Evolutionary conservation across 2,797 vertebrate species (phyloP).

Genomic region (Ibycter americanus): DNA sequence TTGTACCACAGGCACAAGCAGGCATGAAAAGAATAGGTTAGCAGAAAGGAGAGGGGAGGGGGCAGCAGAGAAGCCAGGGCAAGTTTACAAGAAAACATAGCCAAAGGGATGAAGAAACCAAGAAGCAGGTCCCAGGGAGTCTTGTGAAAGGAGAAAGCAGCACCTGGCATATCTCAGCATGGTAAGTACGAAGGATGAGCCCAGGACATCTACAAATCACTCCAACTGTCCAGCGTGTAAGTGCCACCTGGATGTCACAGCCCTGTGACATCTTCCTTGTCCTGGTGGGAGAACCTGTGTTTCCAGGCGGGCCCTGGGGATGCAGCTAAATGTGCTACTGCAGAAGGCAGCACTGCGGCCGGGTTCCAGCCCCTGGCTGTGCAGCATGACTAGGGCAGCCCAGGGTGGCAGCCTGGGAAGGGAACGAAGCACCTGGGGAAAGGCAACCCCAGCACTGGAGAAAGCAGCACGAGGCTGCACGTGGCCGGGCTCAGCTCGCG

Average conservation of each 20-base stretch:
- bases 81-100: background rate
- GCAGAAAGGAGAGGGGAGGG: background rate
- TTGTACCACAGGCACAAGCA: background rate
- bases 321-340: background rate
- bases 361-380: background rate
- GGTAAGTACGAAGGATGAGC: background rate
- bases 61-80: background rate
- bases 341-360: fast-evolving
- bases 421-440: background rate
- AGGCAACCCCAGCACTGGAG: background rate
- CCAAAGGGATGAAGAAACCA: background rate
- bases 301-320: background rate
- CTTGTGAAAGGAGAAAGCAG: background rate
- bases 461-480: background rate
- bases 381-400: background rate
- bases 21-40: background rate
- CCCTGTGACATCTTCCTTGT: background rate
- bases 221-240: fast-evolving
- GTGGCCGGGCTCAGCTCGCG: background rate
- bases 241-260: background rate
- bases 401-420: background rate
- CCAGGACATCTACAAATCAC: background rate
- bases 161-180: background rate
- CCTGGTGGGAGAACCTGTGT: background rate
- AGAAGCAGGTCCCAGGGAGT: background rate